Evolutionary conservation across 35 echinoderm and acorn worm species (phyloP).

Genomic region (Stichopus chloronotus): DNA sequence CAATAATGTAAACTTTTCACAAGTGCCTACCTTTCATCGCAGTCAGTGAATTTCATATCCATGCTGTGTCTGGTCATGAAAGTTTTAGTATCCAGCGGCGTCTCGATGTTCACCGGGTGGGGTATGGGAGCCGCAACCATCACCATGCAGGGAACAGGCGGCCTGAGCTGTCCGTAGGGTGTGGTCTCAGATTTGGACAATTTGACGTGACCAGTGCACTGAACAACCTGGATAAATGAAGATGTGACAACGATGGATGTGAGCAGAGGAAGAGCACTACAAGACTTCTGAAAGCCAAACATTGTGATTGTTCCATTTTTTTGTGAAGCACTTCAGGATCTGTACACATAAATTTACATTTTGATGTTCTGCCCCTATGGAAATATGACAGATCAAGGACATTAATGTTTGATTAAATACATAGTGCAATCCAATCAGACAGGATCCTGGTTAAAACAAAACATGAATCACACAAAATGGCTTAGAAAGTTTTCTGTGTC

Average conservation of each 20-base stretch:
- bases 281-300: not conserved
- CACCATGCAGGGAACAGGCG: constrained; percentile 72
- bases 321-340: not conserved
- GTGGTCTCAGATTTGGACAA: constrained; percentile 60
- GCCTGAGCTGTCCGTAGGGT: constrained; percentile 55
- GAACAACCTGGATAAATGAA: constrained; percentile 70
- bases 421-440: too few relatives aligned
- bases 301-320: not conserved
- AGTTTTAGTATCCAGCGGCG: constrained; percentile 86
- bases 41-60: constrained; percentile 99
- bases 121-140: constrained; percentile 85
- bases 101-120: constrained; percentile 97
- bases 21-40: constrained; percentile 89
- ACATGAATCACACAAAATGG: too few relatives aligned
- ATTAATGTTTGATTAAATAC: too few relatives aligned
- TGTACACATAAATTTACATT: not conserved
- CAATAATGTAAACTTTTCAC: not conserved
- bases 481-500: too few relatives aligned
- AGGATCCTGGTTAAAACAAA: too few relatives aligned
- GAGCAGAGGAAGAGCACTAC: not conserved
- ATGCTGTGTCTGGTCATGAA: constrained; percentile 97
- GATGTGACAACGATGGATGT: too few relatives aligned
- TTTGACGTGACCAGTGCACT: constrained; percentile 86
- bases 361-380: too few relatives aligned
- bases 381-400: too few relatives aligned